Base-by-base conservation (phyloP, 1,140 invertebrate species). In the Campoletis sonorensis region DNA sequence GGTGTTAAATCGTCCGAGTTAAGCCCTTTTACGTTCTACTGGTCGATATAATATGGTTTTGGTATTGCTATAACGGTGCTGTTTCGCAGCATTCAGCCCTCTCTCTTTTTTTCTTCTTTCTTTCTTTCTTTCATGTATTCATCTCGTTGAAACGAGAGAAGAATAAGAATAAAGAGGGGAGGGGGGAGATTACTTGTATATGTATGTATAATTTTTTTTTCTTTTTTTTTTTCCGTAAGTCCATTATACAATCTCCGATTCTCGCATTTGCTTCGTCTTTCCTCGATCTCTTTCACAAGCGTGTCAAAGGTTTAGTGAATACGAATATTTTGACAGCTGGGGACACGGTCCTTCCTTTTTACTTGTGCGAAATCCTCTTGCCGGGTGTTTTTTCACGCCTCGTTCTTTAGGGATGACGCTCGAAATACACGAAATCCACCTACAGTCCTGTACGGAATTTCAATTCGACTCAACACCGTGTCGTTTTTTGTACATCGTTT, bases 271-370 rank as follows among this genome's bases (percentile, higher is more conserved):
- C 64, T 79, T 13, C 33, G 23, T 87, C 87, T 89, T 84, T 81
- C 21, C 64, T 26, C 30, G 23, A 80, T 81, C 54, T 81, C 54
- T 21, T 73, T 61, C 77, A 68, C 73, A 85, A 73, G 61, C 78
- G 81, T 82, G 83, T 81, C 88, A 89, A 91, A 90, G 90, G 84
- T 67, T 80, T 40, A 30, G 54, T 78, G 91, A 86, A 90, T 91
- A 89, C 85, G 80, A 79, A 71, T 92, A 92, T 91, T 92, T 92
- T 92, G 91, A 92, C 91, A 92, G 87, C 86, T 54, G 82, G 86
- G 89, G 88, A 91, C 90, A 90, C 90, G 86, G 85, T 82, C 37
- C 81, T 85, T 86, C 30, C 21, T 33, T 70, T 33, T 70, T 5
- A 11, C 27, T 21, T 33, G 30, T 87, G 88, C 90, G 86, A 88